phyloP scores from a whole-genome alignment of 1,140 invertebrate genomes.

The Cyclina sinensis region DNA sequence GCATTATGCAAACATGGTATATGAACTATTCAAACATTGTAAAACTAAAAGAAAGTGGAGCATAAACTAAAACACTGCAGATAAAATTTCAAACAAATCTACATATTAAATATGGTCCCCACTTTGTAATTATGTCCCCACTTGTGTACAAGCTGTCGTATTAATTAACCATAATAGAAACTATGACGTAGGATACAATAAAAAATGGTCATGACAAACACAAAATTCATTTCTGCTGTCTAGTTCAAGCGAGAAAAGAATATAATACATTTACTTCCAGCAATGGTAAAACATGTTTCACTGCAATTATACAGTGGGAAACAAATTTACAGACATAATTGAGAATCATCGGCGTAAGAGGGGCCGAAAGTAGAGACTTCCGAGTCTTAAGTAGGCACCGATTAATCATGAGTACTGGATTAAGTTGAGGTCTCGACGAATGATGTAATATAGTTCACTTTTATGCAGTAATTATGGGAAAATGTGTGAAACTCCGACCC shows the following conservation, averaged over 20 bases:
- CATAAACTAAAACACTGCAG: too few species aligned
- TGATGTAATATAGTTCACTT: conserved; percentile 2
- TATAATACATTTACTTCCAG: neutral
- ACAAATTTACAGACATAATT: conserved; percentile 24
- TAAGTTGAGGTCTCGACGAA: conserved; percentile 18
- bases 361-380: conserved; percentile 7
- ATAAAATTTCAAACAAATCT: too few species aligned
- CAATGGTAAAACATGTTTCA: neutral
- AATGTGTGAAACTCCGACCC: conserved; percentile 48
- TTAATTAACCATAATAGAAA: too few species aligned
- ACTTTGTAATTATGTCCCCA: too few species aligned
- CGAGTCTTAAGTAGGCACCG: conserved; percentile 17
- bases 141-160: too few species aligned
- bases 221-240: neutral
- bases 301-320: conserved; percentile 32
- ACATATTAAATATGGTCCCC: too few species aligned
- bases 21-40: too few species aligned
- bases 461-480: conserved; percentile 55
- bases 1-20: too few species aligned
- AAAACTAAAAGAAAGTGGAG: too few species aligned
- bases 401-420: neutral
- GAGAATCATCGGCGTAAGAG: conserved; percentile 6
- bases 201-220: too few species aligned
- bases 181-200: too few species aligned
- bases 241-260: neutral